These are phyloP conservation scores for Eueremaeus valkanovi DNA, from an alignment of 2,888 invertebrate species.

Conservation along the genomic window DNA sequence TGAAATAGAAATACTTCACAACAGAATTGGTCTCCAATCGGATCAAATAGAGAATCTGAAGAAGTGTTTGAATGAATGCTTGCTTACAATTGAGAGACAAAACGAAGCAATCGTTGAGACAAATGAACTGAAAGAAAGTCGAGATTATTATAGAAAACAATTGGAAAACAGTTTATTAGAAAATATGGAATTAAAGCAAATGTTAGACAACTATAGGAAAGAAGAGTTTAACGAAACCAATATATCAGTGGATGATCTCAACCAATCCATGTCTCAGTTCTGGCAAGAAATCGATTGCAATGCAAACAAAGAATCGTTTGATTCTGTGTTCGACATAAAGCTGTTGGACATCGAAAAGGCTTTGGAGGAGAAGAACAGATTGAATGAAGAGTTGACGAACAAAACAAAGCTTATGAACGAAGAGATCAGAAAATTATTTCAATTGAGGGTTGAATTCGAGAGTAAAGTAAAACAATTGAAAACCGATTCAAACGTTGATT, in stretches of 20 bases:
- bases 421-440: slow-evolving; percentile 7
- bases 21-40: not conserved
- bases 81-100: not conserved
- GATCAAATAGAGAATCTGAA: not conserved
- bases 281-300: not conserved
- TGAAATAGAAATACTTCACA: slow-evolving; percentile 30
- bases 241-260: slow-evolving; percentile 13
- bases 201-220: not conserved
- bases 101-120: not conserved
- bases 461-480: not conserved
- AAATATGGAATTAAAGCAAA: not conserved
- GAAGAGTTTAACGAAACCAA: not conserved
- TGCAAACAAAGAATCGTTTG: not conserved
- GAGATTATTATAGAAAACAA: not conserved
- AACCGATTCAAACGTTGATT: not conserved
- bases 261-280: slow-evolving; percentile 18
- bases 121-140: not conserved
- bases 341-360: slow-evolving; percentile 3
- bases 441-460: slow-evolving; percentile 1
- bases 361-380: slow-evolving; percentile 17
- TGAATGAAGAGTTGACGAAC: slow-evolving; percentile 14
- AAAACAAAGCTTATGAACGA: slow-evolving; percentile 7
- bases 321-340: slow-evolving; percentile 10
- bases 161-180: not conserved
- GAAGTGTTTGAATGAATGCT: not conserved